Evolutionary conservation across 1,140 invertebrate species (phyloP).

Genomic region (Neodiprion fabricii): DNA sequence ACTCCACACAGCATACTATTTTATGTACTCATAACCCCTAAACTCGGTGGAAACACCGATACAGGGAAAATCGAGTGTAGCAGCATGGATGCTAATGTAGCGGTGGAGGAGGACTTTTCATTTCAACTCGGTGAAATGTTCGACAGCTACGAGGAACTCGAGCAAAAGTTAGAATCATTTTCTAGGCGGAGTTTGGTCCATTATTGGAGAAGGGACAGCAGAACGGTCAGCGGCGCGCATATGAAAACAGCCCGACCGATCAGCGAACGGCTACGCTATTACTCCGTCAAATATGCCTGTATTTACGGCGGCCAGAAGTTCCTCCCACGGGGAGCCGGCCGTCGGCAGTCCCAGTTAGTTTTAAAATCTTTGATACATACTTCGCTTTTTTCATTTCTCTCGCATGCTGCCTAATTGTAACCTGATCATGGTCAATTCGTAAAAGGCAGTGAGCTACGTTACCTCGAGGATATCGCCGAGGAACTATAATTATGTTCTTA

Average conservation of each 20-base stretch:
- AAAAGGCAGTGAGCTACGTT: too few relatives aligned
- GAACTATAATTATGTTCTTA: too few relatives aligned
- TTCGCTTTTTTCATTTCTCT: too few relatives aligned
- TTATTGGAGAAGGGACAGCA: conserved; percentile 59
- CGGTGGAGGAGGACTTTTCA: conserved; percentile 43
- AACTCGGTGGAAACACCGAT: too few relatives aligned
- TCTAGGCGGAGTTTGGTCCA: conserved; percentile 56
- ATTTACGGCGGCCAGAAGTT: conserved; percentile 61
- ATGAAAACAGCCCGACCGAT: conserved; percentile 61
- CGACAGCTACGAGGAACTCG: conserved; percentile 56
- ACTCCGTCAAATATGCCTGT: conserved; percentile 60
- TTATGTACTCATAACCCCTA: conserved; percentile 28
- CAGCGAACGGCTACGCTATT: conserved; percentile 55
- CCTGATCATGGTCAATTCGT: too few relatives aligned
- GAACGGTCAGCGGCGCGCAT: conserved; percentile 58
- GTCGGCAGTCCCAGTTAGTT: conserved; percentile 55
- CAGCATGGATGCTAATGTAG: conserved; percentile 33
- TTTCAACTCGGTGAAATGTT: conserved; percentile 56
- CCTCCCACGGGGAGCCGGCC: conserved; percentile 53
- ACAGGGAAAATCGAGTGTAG: background rate
- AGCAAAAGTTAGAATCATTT: conserved; percentile 52
- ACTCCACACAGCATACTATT: conserved; percentile 15
- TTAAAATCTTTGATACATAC: conserved; percentile 12
- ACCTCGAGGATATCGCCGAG: background rate
- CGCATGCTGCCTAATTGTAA: too few relatives aligned